Base-by-base conservation (phyloP, 2,113 vertebrate species). In the Okapia johnstoni region DNA sequence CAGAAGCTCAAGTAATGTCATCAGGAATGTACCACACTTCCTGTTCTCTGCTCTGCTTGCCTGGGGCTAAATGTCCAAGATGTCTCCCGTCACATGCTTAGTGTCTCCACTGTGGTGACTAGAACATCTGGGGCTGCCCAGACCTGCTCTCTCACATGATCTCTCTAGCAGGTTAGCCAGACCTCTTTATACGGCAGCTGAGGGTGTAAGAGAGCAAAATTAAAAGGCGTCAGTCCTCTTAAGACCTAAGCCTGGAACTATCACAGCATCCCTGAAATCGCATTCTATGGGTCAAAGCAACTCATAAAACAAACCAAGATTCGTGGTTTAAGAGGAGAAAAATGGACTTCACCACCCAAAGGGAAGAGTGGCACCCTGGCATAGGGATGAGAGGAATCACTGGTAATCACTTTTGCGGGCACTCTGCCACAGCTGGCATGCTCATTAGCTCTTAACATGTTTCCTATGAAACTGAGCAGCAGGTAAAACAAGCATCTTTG, bases 261-360 rank as follows among this genome's bases (percentile, higher is more conserved):
- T 58, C 85, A 4, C 28, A 46, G 54, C 5, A 9, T 26, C 13
- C 11, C 61, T 14, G 50, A 2, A 30, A 14, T 46, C 52, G 43
- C n/a, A 43, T 26, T 94, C 57, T 55, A 7, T 19, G 40, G 60
- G n/a, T 80, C 40, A 88, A 36, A 95, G 63, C 46, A 92, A 88
- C 28, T 36, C 55, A 66, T 21, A 60, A 52, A 77, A 33, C n/a
- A 66, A 91, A 48, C n/a, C 50, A 43, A 25, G 25, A 14, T 33
- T 77, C n/a, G 8, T 1, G 43, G 66, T 15, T 46, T 33, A 46
- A 52, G 26, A 15, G 40, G 30, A 79, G 6, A 50, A 40, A 26
- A 73, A 83, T 3, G 7, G 58, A 73, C 33, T 25, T 30, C 12
- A 11, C 48, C 50, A 61, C 60, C 43, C 26, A 60, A 3, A 25